These are phyloP conservation scores for Heliconius hewitsoni DNA, from an alignment of 1,140 invertebrate genomes.

Conservation along the genomic window DNA sequence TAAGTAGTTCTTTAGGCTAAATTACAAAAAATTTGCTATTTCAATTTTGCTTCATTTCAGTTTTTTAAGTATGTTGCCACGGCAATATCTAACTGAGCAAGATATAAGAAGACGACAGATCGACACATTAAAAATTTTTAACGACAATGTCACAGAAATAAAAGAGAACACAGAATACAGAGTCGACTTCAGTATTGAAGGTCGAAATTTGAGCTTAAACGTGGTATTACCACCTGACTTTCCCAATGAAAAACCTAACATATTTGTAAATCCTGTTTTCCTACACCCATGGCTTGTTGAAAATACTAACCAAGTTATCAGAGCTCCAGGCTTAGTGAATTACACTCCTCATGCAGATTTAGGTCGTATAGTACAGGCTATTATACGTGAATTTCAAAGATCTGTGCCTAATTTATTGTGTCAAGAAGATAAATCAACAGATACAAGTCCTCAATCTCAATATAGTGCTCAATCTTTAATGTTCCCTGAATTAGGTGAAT, in stretches of 20 bases:
- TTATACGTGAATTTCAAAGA: conserved; percentile 88
- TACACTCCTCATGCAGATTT: conserved; percentile 89
- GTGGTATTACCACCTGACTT: conserved; percentile 86
- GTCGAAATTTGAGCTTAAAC: conserved; percentile 84
- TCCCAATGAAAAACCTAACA: conserved; percentile 87
- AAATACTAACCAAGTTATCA: conserved; percentile 84
- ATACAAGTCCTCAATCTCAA: conserved; percentile 59
- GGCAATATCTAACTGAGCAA: conserved; percentile 65
- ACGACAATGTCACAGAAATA: conserved; percentile 86
- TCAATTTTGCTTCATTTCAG: not conserved
- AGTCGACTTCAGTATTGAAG: conserved; percentile 85
- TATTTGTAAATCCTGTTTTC: conserved; percentile 85
- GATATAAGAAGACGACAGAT: conserved; percentile 84
- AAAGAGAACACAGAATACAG: conserved; percentile 86
- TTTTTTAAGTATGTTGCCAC: conserved; percentile 52
- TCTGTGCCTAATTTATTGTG: conserved; percentile 61
- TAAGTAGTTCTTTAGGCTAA: not conserved
- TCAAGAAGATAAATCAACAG: conserved; percentile 54
- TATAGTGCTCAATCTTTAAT: conserved; percentile 51
- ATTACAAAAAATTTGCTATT: not conserved
- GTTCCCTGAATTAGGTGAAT: conserved; percentile 85
- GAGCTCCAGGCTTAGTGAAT: conserved; percentile 87
- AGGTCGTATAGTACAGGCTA: conserved; percentile 88
- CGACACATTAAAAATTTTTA: conserved; percentile 88
- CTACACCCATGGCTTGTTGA: conserved; percentile 86